Conservation (phyloP, 2,888 invertebrate genomes). For the Hypena proboscidalis region DNA sequence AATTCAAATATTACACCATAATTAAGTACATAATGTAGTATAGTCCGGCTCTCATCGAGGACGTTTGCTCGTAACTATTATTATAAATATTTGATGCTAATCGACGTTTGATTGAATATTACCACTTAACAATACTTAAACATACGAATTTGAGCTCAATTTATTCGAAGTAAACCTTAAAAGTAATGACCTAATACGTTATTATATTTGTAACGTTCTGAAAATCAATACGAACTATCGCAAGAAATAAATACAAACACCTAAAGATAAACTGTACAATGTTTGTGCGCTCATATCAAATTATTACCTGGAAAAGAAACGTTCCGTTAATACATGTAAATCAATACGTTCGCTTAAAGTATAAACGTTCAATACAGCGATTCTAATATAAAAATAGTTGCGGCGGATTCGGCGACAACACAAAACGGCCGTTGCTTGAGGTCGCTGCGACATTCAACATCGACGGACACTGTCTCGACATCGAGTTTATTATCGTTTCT, state of each 20-base stretch:
- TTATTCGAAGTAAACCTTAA: conserved; percentile 80
- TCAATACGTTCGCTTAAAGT: conserved; percentile 63
- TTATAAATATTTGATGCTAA: conserved; percentile 62
- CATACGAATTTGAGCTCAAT: conserved; percentile 82
- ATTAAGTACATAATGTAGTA: conserved; percentile 68
- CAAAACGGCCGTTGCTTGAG: conserved; percentile 63
- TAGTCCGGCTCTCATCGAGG: conserved; percentile 77
- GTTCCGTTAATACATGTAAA: conserved; percentile 65
- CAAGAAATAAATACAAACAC: conserved; percentile 62
- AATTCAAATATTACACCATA: conserved; percentile 68
- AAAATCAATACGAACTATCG: conserved; percentile 59
- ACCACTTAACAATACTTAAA: conserved; percentile 76
- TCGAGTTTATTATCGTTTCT: conserved; percentile 60
- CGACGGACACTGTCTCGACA: conserved; percentile 77
- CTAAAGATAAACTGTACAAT: conserved; percentile 76
- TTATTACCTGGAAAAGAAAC: conserved; percentile 69
- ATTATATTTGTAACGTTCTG: conserved; percentile 51
- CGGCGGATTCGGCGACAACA: conserved; percentile 69
- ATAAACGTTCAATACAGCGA: conserved; percentile 65
- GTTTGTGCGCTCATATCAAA: conserved; percentile 83
- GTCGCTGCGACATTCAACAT: conserved; percentile 64
- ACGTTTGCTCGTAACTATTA: conserved; percentile 76
- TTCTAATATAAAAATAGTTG: conserved; percentile 80
- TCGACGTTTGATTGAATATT: conserved; percentile 66
- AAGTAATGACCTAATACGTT: conserved; percentile 57